These are phyloP conservation scores for Nephrotoma guestfalica DNA, from an alignment of 2,888 invertebrate species.

Conservation along the genomic window DNA sequence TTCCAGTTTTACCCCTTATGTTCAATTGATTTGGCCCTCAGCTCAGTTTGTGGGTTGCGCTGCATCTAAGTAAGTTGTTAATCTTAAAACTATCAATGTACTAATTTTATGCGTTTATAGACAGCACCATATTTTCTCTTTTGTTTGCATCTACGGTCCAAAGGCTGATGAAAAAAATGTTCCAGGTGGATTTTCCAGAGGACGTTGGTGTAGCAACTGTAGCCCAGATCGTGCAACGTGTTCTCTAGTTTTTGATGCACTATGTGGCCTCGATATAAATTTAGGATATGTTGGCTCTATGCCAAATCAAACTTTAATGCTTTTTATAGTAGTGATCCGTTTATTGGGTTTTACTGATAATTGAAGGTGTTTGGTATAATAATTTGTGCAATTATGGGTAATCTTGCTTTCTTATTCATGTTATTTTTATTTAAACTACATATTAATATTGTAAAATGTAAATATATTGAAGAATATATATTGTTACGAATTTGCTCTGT, in stretches of 20 bases:
- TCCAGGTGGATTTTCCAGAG: constrained; percentile 6
- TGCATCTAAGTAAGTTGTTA: constrained; percentile 12
- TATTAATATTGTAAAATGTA: no score
- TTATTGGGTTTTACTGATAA: neutral
- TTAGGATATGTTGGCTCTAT: neutral
- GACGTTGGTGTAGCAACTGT: constrained; percentile 11
- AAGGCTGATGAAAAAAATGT: neutral
- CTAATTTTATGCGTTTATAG: constrained; percentile 6
- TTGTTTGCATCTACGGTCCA: constrained; percentile 15
- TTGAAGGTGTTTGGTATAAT: no score
- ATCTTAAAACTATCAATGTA: neutral
- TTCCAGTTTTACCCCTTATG: neutral
- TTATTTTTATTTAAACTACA: no score
- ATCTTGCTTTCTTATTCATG: no score
- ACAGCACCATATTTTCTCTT: constrained; percentile 13
- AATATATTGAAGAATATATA: no score
- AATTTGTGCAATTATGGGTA: no score
- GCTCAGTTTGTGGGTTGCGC: constrained; percentile 18
- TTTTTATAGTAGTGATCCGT: neutral
- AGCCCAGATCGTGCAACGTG: constrained; percentile 12
- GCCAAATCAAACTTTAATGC: neutral
- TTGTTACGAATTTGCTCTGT: no score
- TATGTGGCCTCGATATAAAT: constrained; percentile 20
- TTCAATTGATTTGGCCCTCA: constrained; percentile 16
- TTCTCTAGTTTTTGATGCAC: constrained; percentile 12